phyloP scores from a whole-genome alignment of 2,888 invertebrate species.

The Leucoptera coffeella region DNA sequence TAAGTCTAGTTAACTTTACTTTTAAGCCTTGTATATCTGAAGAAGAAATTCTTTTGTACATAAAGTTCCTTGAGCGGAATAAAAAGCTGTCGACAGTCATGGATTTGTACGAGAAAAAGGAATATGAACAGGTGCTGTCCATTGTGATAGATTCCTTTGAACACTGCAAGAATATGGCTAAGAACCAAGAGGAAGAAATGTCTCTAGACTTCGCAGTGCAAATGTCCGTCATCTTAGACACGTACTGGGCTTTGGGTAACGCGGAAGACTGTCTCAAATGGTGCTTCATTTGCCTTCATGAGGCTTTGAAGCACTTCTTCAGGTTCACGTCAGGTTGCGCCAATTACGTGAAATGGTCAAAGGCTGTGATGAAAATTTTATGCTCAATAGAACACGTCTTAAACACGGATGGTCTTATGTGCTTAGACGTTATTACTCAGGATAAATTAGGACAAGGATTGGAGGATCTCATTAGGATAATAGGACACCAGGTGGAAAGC shows the following conservation, averaged over 20 bases:
- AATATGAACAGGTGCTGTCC: slow-evolving; percentile 59
- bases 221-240: slow-evolving; percentile 58
- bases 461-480: slow-evolving; percentile 67
- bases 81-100: slow-evolving; percentile 58
- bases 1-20: slow-evolving; percentile 28
- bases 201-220: slow-evolving; percentile 52
- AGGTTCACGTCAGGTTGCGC: slow-evolving; percentile 28
- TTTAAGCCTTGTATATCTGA: slow-evolving; percentile 29
- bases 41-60: slow-evolving; percentile 21
- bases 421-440: slow-evolving; percentile 47
- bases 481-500: slow-evolving; percentile 76
- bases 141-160: slow-evolving; percentile 65
- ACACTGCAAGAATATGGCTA: slow-evolving; percentile 35
- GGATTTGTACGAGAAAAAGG: slow-evolving; percentile 57
- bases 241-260: slow-evolving; percentile 58
- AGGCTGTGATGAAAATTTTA: slow-evolving; percentile 36
- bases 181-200: slow-evolving; percentile 35
- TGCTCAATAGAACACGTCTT: slow-evolving; percentile 40
- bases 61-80: slow-evolving; percentile 40
- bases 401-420: slow-evolving; percentile 31
- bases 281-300: slow-evolving; percentile 71
- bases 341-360: slow-evolving; percentile 40
- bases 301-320: slow-evolving; percentile 62
- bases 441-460: slow-evolving; percentile 61
- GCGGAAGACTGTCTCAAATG: slow-evolving; percentile 65